Base-by-base conservation (phyloP, 2,888 invertebrate species). In the Mesodorylaimus sp. region DNA sequence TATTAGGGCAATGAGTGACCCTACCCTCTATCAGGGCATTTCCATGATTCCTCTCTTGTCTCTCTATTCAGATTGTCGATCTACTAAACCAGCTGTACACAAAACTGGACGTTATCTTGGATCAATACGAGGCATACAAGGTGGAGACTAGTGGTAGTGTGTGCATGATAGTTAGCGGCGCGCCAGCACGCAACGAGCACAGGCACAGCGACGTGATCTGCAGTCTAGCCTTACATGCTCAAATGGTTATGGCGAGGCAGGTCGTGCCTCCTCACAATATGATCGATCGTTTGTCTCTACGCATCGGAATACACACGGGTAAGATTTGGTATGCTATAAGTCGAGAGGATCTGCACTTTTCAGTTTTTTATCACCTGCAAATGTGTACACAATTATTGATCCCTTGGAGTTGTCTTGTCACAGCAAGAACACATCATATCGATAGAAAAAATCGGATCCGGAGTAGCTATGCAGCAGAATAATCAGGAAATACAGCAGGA, bases 231-330 rank as follows among this genome's bases (percentile, higher is more conserved):
- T 24, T 48, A n/a, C 19, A 23, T n/a, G n/a, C n/a, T n/a, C n/a
- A n/a, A 21, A 48, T 48, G 3, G 42, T 39, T 16, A 45, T 44
- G 25, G 21, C 21, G 42, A 23, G 37, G 19, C 25, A 45, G 19
- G 42, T 23, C n/a, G 37, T 7, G 23, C 44, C 23, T 2, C 37
- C 42, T 45, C 48, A 37, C 13, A 37, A 48, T 23, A 21, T 37
- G 3, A 24, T 42, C 13, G 23, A 43, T 7, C 19, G 16, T 13
- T 24, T 48, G 45, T 24, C 27, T 27, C 37, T 48, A 19, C 48
- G 48, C 10, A 48, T 48, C n/a, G 48, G 48, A 19, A 42, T 48
- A 19, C 48, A 48, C 45, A n/a, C n/a, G n/a, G n/a, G n/a, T n/a
- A n/a, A n/a, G n/a, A n/a, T n/a, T n/a, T n/a, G n/a, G n/a, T n/a